These are phyloP conservation scores for Cerastis rubricosa DNA, from an alignment of 2,888 invertebrate species.

Conservation along the genomic window DNA sequence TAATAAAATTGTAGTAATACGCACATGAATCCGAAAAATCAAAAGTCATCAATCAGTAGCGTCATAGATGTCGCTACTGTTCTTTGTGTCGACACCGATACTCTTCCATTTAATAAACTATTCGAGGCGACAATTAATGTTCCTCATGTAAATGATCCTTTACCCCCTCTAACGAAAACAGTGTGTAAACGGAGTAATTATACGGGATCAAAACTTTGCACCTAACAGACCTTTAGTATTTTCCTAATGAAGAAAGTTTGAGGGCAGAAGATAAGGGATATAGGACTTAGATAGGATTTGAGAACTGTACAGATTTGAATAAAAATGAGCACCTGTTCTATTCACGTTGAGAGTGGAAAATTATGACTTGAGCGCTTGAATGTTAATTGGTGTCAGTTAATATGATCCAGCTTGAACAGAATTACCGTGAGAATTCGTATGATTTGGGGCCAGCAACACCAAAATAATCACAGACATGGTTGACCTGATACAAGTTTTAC, in stretches of 20 bases:
- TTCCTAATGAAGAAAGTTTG: constrained; percentile 77
- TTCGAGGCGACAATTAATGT: neutral
- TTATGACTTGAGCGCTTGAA: neutral
- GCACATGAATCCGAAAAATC: too few species aligned
- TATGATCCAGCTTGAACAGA: neutral
- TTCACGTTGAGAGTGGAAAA: neutral
- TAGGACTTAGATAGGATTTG: constrained; percentile 46
- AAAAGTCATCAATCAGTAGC: too few species aligned
- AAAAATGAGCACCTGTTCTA: constrained; percentile 23
- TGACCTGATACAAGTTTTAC: too few species aligned
- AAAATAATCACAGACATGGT: neutral
- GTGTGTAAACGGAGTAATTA: constrained; percentile 74
- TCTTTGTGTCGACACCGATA: neutral
- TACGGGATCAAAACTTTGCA: constrained; percentile 77
- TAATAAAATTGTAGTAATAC: too few species aligned
- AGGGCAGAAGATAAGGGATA: constrained; percentile 63
- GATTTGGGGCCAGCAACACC: neutral
- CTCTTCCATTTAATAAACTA: neutral
- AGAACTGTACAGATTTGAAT: constrained; percentile 38
- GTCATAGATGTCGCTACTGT: neutral
- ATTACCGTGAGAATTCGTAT: neutral
- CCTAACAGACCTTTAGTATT: constrained; percentile 69
- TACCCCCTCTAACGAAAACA: constrained; percentile 54
- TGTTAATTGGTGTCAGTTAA: neutral
- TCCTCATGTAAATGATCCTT: constrained; percentile 30